Percentiles rank a stretch among this genome's conserved stretches.
Conservation (phyloP, 2,113 vertebrate genomes). For the Scomber japonicus region DNA sequence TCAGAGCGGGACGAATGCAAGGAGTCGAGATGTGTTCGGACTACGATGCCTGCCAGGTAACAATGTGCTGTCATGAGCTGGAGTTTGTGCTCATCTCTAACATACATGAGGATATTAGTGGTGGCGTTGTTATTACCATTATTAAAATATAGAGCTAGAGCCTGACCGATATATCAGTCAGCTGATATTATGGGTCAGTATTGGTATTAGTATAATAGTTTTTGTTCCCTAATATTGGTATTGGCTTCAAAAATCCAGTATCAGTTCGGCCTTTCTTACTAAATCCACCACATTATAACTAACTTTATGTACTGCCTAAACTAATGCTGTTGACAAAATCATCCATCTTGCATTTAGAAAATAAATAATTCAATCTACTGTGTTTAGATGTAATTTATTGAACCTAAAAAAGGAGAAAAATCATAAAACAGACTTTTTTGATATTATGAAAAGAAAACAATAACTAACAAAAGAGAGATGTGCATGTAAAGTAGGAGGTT, state of each 20-base stretch:
- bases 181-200: no score
- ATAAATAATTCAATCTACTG: not conserved
- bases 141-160: not conserved
- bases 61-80: not conserved
- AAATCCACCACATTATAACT: not conserved
- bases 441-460: no score
- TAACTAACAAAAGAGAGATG: no score
- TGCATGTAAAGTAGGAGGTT: no score
- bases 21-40: conserved; percentile 82
- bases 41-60: conserved; percentile 85
- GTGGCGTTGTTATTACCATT: not conserved
- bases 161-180: no score
- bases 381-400: no score
- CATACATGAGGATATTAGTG: not conserved
- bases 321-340: not conserved
- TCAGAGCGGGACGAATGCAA: conserved; percentile 71
- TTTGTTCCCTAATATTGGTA: no score
- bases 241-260: no score
- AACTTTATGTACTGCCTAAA: not conserved
- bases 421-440: no score
- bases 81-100: not conserved
- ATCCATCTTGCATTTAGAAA: not conserved
- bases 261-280: not conserved
- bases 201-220: no score
- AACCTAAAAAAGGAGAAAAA: no score